These are phyloP conservation scores for Columba livia DNA, from an alignment of 2,113 vertebrate species.

Conservation along the genomic window DNA sequence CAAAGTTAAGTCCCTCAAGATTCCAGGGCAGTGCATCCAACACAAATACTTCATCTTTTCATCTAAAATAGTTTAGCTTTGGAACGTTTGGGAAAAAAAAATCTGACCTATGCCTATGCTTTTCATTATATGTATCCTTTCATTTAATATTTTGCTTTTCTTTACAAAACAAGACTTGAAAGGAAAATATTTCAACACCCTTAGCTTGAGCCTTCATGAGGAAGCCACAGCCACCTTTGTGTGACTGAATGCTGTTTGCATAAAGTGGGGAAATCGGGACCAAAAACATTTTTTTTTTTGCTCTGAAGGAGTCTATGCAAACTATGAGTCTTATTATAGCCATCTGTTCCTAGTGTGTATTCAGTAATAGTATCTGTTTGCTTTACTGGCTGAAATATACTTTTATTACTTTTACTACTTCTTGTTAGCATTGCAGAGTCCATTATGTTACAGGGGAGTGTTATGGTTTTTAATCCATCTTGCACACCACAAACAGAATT, in stretches of 20 bases:
- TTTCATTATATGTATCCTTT: background rate
- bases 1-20: background rate
- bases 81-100: background rate
- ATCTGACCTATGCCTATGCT: background rate
- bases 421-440: background rate
- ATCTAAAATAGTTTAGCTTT: background rate
- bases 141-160: background rate
- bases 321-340: background rate
- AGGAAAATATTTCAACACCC: background rate
- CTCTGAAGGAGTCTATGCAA: background rate
- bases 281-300: background rate
- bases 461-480: background rate
- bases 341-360: background rate
- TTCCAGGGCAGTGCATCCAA: background rate
- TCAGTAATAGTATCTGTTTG: constrained; percentile 2
- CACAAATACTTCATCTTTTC: background rate
- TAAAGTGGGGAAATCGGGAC: background rate
- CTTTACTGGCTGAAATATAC: constrained; percentile 28
- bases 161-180: background rate
- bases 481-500: background rate
- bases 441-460: background rate
- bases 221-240: background rate
- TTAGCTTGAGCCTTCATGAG: background rate
- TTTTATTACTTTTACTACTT: constrained; percentile 32
- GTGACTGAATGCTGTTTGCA: background rate